Evolutionary conservation across 37 sponge, comb jelly and placozoan genomes (phyloP).

Genomic region (Halisarca cf. caerulea): DNA sequence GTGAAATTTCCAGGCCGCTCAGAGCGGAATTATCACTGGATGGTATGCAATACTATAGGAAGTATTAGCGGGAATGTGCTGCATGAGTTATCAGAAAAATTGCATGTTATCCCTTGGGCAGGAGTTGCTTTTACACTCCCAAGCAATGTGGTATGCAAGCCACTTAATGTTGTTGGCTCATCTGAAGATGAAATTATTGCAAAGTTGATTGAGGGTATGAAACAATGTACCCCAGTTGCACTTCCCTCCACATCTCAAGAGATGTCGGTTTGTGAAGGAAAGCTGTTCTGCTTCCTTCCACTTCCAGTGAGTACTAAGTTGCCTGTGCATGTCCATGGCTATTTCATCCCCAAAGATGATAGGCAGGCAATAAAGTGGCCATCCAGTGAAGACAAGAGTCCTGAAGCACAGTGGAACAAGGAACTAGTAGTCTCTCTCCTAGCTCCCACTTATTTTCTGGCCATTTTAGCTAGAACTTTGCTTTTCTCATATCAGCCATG

Average conservation of each 20-base stretch:
- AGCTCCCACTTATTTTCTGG: constrained; percentile 45
- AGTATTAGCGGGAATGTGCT: not conserved
- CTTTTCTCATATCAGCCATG: constrained; percentile 8
- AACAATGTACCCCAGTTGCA: not conserved
- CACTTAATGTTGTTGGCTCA: too few species aligned
- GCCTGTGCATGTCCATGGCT: constrained; percentile 84
- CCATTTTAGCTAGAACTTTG: constrained; percentile 21
- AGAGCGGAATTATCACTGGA: constrained; percentile 47
- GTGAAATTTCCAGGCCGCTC: not conserved
- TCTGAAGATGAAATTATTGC: not conserved
- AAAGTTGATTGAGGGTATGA: not conserved
- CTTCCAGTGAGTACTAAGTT: constrained; percentile 48
- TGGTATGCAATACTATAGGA: constrained; percentile 61
- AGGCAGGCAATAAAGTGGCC: constrained; percentile 85
- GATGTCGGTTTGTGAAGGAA: constrained; percentile 22
- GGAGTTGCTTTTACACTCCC: constrained; percentile 64
- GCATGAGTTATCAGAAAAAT: constrained; percentile 8
- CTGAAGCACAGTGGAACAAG: constrained; percentile 74
- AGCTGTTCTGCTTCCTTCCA: constrained; percentile 85
- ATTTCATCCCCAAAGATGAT: constrained; percentile 71
- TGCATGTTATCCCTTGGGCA: constrained; percentile 60
- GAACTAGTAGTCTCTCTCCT: constrained; percentile 38
- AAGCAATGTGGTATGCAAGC: not conserved
- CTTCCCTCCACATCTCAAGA: not conserved
- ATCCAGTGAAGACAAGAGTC: constrained; percentile 53